A percentile compares a stretch with the other conserved stretches of the same genome.
Conservation (phyloP, 2,888 invertebrate genomes). For the Cryptus viduatorius region DNA sequence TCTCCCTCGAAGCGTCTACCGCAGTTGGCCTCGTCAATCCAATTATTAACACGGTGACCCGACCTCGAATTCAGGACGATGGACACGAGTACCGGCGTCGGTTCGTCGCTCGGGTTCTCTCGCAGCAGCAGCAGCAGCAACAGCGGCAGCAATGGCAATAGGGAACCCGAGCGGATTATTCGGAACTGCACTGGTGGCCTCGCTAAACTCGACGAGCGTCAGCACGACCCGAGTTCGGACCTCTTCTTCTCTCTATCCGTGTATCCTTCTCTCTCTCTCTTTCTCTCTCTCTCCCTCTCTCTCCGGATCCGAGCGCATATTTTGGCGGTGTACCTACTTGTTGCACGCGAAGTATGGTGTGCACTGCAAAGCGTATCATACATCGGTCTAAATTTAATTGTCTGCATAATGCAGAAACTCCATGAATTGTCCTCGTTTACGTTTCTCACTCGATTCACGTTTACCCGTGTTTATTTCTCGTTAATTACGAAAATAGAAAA, state of each 20-base stretch:
- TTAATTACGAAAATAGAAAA: not conserved
- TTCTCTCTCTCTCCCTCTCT: slow-evolving; percentile 16
- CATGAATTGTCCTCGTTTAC: slow-evolving; percentile 2
- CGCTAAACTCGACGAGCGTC: slow-evolving; percentile 37
- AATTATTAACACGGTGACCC: slow-evolving; percentile 68
- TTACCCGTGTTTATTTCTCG: not conserved
- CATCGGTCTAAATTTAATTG: slow-evolving; percentile 46
- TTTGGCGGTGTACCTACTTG: slow-evolving; percentile 58
- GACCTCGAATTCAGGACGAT: slow-evolving; percentile 68
- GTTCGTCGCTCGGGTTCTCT: slow-evolving; percentile 59
- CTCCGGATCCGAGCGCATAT: slow-evolving; percentile 47
- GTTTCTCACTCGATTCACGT: not conserved
- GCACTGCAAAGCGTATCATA: slow-evolving; percentile 12
- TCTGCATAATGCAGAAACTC: slow-evolving; percentile 28
- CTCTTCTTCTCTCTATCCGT: slow-evolving; percentile 19
- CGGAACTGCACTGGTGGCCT: slow-evolving; percentile 36
- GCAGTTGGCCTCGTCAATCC: slow-evolving; percentile 60
- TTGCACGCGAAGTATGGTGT: slow-evolving; percentile 48
- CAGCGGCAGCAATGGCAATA: slow-evolving; percentile 5
- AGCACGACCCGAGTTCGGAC: slow-evolving; percentile 5
- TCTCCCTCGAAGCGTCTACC: slow-evolving; percentile 57
- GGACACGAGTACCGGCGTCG: slow-evolving; percentile 63
- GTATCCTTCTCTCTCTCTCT: slow-evolving; percentile 24
- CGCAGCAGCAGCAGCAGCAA: slow-evolving; percentile 59
- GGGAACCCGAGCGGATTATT: slow-evolving; percentile 41